Conservation (phyloP, 2,797 vertebrate species). For the Amblyraja radiata region DNA sequence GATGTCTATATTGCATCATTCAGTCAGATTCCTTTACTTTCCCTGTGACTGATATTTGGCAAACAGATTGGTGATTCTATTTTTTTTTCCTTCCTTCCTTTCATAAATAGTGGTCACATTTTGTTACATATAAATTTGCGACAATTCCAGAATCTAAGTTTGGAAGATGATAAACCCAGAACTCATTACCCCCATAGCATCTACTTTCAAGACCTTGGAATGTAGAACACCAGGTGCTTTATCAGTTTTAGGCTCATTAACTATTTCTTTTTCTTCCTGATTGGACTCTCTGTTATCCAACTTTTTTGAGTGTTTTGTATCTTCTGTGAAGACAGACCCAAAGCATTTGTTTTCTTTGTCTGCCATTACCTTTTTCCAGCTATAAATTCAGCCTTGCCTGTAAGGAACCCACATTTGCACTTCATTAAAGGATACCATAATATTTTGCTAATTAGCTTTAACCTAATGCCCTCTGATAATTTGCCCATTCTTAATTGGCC, state of each 20-base stretch:
- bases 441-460: no score
- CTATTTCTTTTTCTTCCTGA: not conserved
- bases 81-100: not conserved
- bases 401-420: no score
- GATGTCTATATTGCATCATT: not conserved
- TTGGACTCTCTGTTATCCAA: not conserved
- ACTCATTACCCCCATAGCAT: not conserved
- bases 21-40: not conserved
- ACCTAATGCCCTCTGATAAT: no score
- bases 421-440: no score
- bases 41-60: not conserved
- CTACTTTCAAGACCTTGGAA: not conserved
- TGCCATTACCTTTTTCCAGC: no score
- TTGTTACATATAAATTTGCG: not conserved
- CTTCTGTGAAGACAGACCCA: no score
- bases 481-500: no score
- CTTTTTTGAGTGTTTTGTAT: not conserved
- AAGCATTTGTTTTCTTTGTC: no score
- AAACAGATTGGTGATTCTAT: not conserved
- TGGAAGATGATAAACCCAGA: not conserved
- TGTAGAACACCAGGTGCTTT: not conserved
- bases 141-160: not conserved
- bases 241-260: not conserved
- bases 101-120: not conserved
- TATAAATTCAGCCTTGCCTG: no score